Evolutionary conservation across 2,797 vertebrate species (phyloP).

Genomic region (Cryptoprocta ferox): DNA sequence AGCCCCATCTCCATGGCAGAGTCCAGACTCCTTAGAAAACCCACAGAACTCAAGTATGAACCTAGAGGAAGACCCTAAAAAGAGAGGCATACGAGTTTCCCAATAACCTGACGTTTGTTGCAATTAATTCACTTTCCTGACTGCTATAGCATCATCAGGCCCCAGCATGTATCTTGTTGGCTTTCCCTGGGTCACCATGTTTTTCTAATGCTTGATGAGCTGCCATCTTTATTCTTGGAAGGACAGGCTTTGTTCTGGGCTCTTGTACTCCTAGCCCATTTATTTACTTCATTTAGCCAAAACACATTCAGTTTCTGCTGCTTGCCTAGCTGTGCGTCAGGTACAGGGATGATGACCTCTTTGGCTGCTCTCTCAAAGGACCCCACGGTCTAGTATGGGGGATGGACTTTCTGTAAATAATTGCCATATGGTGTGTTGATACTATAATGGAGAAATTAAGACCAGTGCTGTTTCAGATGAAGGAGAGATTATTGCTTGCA

Average conservation of each 20-base stretch:
- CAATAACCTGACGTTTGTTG: background rate
- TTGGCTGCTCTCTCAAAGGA: background rate
- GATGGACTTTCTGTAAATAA: background rate
- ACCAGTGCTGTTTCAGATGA: background rate
- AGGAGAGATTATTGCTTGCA: background rate
- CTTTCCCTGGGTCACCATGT: background rate
- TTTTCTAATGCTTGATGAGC: background rate
- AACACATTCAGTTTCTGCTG: background rate
- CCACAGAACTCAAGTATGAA: background rate
- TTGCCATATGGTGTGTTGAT: background rate
- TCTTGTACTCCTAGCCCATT: background rate
- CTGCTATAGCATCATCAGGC: background rate
- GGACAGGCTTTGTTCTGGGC: background rate
- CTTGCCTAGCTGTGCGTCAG: background rate
- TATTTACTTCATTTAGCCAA: background rate
- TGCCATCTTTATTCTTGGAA: background rate
- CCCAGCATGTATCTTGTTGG: background rate
- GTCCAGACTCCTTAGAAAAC: background rate
- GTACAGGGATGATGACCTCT: background rate
- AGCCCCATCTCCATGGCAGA: background rate
- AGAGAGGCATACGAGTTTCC: background rate
- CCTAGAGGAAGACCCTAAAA: background rate
- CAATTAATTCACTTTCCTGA: background rate
- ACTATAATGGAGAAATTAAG: background rate
- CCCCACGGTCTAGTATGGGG: background rate